phyloP scores from a whole-genome alignment of 2,888 invertebrate genomes.

The Leucophenga montana region DNA sequence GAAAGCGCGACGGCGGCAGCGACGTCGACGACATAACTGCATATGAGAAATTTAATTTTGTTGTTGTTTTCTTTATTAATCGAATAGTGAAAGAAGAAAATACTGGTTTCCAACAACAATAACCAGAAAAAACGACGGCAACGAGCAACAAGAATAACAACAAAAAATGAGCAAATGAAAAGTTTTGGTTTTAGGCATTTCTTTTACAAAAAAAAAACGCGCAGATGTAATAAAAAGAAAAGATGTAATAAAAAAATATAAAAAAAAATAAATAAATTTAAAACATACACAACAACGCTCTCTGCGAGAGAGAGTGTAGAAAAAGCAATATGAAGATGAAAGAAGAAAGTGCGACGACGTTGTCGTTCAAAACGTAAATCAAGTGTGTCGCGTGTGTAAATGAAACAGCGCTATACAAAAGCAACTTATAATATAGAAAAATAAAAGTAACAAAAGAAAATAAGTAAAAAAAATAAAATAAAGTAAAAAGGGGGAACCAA shows the following conservation, averaged over 20 bases:
- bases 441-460: slow-evolving; percentile 25
- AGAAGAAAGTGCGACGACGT: not conserved
- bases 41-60: slow-evolving; percentile 24
- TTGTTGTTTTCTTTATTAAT: slow-evolving; percentile 19
- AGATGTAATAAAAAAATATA: not conserved
- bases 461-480: slow-evolving; percentile 9
- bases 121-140: slow-evolving; percentile 8
- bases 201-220: not conserved
- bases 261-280: slow-evolving; percentile 6
- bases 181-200: not conserved
- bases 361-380: not conserved
- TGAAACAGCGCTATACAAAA: slow-evolving; percentile 11
- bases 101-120: slow-evolving; percentile 48
- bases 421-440: slow-evolving; percentile 16
- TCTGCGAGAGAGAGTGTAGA: not conserved
- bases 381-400: not conserved
- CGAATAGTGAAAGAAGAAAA: slow-evolving; percentile 49
- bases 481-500: slow-evolving; percentile 31
- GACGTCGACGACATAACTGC: slow-evolving; percentile 21
- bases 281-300: not conserved
- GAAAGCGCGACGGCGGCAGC: not conserved
- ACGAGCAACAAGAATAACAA: not conserved
- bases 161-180: too few relatives aligned
- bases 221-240: not conserved
- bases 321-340: not conserved